Base-by-base conservation (phyloP, 1,140 invertebrate species). In the Drosophila ananassae region DNA sequence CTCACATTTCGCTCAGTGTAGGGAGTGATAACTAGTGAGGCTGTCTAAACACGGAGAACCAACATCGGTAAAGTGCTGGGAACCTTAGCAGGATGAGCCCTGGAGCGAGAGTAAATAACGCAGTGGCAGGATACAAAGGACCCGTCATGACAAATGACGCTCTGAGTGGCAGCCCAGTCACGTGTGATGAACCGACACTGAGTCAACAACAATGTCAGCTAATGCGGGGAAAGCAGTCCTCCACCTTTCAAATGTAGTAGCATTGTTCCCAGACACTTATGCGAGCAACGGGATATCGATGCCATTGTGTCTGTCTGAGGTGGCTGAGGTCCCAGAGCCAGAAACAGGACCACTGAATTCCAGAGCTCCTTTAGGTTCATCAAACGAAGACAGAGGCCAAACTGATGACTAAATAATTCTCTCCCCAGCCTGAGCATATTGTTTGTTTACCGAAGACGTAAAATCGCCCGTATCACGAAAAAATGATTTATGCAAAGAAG, bases 141-240 rank as follows among this genome's bases (percentile, higher is more conserved):
- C 24, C 51, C 30, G 13, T n/a, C 44, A 77, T 89, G 83, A 89
- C 83, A 83, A 85, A 85, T 89, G 83, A 83, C 77, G 79, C 34
- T 24, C 32, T 60, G 24, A 54, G 47, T 60, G 60, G 52, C 66
- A 51, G 44, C 30, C 52, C 64, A 59, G 37, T 56, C 73, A 73
- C 77, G 74, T 77, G 73, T 77, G 73, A 71, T 66, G 62, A 59
- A 68, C 62, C 61, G 47, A 57, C 51, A 48, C 59, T 37, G 41
- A 53, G 50, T 63, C 60, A 62, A 63, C 58, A 64, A 67, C 56
- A 57, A 64, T 52, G 54, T 60, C 48, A 60, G 68, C 48, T 44
- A 60, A 52, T 60, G 39, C 24, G 37, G 3, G 10, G n/a, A 9
- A 66, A 8, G n/a, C 7, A 32, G 24, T 37, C 34, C 53, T 9